These are phyloP conservation scores for Actinernus sp. DNA, from an alignment of 92 coral and sea anemone genomes.

Conservation along the genomic window DNA sequence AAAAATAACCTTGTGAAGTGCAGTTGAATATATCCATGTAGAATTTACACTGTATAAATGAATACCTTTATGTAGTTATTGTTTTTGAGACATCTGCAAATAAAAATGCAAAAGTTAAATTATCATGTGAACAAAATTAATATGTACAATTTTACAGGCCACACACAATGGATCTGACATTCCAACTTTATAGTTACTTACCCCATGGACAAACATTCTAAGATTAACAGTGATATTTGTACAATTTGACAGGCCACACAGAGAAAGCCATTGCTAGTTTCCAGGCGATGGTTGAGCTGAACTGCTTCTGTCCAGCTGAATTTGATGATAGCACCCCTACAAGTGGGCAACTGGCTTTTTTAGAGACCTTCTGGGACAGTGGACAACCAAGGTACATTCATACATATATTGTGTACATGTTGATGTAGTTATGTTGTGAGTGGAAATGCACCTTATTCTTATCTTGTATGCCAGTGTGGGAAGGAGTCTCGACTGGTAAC, in stretches of 20 bases:
- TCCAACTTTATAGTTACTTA: no score
- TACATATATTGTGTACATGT: not conserved
- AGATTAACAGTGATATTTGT: not conserved
- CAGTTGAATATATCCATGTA: no score
- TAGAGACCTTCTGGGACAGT: slow-evolving; percentile 99
- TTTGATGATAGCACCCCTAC: slow-evolving; percentile 57
- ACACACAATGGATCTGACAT: not conserved
- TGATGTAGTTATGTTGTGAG: not conserved
- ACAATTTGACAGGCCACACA: slow-evolving; percentile 72
- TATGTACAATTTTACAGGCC: slow-evolving; percentile 3
- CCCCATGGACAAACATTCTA: not conserved
- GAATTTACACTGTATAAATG: no score
- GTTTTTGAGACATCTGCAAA: no score
- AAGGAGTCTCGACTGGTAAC: no score
- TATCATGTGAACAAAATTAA: no score
- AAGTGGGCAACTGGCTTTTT: slow-evolving; percentile 66
- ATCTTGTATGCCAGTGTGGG: no score
- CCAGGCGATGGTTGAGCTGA: slow-evolving; percentile 92
- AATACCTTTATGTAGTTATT: no score
- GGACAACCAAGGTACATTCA: slow-evolving; percentile 84
- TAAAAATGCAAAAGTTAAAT: no score
- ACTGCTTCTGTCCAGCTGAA: slow-evolving; percentile 78
- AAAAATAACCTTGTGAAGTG: no score
- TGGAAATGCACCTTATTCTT: no score
- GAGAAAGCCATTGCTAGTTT: slow-evolving; percentile 90